Evolutionary conservation across 2,888 invertebrate genomes (phyloP), one percentile per base, ranked within the genome.

Genomic region (Melanchra persicariae): DNA sequence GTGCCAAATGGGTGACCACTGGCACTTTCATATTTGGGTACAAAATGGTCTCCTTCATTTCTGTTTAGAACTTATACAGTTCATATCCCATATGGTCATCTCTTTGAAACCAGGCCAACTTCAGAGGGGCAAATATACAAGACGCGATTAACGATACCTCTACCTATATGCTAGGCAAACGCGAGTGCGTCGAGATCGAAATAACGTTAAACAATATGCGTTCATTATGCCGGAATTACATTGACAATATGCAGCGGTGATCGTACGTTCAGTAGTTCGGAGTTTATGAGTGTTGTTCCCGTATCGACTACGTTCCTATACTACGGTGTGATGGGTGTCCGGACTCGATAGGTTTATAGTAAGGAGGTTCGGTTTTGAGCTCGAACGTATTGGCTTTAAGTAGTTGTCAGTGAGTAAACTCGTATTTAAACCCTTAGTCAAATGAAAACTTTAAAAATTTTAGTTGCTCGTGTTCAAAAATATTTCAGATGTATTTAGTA

Each of bases 201-300:
- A 60, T 65, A 19, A 62, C 51, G 19, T 55, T 66, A 62, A 69
- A 72, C 60, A 77, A 79, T 66, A 81, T 71, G 85, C 86, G 85
- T 89, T 86, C 76, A 85, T 83, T 88, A 86, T 84, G 86, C 69
- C 83, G 85, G 82, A 87, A 87, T 87, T 89, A 91, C 91, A 91
- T 88, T 91, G 94, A 94, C 94, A 94, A 94, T 94, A 94, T 91
- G 83, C 86, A 87, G 82, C 74, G 89, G 94, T 94, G 94, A 93
- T 94, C 86, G 87, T 87, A 90, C 89, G 93, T 95, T 94, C 89
- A 85, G 89, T 94, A 93, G 92, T 92, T 90, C 84, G 92, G 89
- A 93, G 93, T 95, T 87, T 94, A 94, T 86, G 86, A 87, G 86
- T 90, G 93, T 95, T 94, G 89, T 90, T 86, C 82, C 82, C 81